Evolutionary conservation across 2,113 vertebrate genomes (phyloP).

Genomic region (Emydocephalus ijimae): DNA sequence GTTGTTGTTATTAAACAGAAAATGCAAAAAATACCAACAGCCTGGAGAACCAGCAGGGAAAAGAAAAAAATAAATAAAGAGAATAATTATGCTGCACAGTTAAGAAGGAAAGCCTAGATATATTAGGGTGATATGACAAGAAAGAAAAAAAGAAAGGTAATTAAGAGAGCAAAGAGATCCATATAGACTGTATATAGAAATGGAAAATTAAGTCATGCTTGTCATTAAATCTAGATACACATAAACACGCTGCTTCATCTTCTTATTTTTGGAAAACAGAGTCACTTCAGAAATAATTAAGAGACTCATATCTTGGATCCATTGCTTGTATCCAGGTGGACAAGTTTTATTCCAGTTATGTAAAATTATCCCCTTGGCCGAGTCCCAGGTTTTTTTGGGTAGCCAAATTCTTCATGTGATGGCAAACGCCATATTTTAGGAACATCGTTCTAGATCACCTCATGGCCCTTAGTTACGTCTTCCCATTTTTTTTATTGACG

Average conservation of each 20-base stretch:
- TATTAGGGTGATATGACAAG: background rate
- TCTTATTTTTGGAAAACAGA: background rate
- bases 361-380: background rate
- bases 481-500: background rate
- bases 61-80: background rate
- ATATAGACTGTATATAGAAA: background rate
- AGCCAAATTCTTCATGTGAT: background rate
- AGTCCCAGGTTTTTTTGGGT: background rate
- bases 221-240: background rate
- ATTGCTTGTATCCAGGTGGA: background rate
- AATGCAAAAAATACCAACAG: background rate
- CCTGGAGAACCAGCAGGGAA: background rate
- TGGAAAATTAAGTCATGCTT: background rate
- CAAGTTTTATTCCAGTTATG: background rate
- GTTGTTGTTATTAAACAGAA: background rate
- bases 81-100: background rate
- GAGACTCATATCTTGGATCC: background rate
- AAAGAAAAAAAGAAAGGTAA: background rate
- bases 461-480: background rate
- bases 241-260: background rate
- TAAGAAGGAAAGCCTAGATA: background rate
- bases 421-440: background rate
- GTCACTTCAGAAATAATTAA: background rate
- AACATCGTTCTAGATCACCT: background rate
- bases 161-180: background rate